Base-by-base conservation (phyloP, 2,113 vertebrate genomes). In the Plectropomus leopardus region DNA sequence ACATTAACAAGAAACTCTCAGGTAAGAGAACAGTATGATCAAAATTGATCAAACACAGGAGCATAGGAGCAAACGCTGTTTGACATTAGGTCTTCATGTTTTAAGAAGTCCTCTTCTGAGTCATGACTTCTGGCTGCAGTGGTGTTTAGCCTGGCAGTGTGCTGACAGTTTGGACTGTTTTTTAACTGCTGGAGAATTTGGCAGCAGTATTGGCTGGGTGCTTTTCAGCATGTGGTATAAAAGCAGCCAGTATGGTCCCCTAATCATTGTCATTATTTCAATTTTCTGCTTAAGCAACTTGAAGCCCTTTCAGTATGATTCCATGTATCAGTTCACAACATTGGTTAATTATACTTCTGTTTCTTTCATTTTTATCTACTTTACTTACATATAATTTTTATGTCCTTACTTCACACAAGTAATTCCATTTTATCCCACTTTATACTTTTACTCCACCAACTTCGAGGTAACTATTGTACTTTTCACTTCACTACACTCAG, bases 11-110 rank as follows among this genome's bases (percentile, higher is more conserved):
- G 45, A 88, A 84, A 48, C 48, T 30, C 13, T 2, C 91, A 92
- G 94, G 95, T 94, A 93, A 89, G 92, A 82, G n/a, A 66, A 42
- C 19, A 15, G 34, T 30, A 54, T 65, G 61, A 32, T 48, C 32
- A 44, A 7, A 24, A 58, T 1, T 64, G 72, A 71, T 69, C 17
- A 53, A 58, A 77, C 34, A 26, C 6, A 54, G 34, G 19, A 19
- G 44, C 16, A 13, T 19, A 26, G 50, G 32, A 4, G 34, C 44
- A 66, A 7, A 51, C 7, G 2, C 3, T 26, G 40, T 67, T 23
- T 51, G 47, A 75, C 58, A 54, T 8, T 8, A 4, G 34, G 50
- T 50, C 53, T 65, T 44, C 32, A 7, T 23, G 24, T 73, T 63
- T 36, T 23, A n/a, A 36, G 23, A 72, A 23, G 11, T 65, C 71